Percentiles rank a stretch among this genome's conserved stretches.
Evolutionary conservation across 2,113 vertebrate species (phyloP).

Genomic region (Gadus chalcogrammus): DNA sequence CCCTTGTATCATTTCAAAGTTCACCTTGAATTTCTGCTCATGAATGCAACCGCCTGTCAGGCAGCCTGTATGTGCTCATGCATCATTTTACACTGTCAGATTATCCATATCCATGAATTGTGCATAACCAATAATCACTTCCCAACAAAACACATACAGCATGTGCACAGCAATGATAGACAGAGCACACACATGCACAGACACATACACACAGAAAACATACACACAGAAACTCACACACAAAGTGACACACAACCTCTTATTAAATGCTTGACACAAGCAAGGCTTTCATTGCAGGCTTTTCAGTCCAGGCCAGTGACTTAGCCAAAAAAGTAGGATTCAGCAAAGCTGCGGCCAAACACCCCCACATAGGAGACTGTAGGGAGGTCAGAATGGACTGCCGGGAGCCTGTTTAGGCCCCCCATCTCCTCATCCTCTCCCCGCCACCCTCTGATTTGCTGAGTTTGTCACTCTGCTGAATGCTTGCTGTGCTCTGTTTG

Average conservation of each 20-base stretch:
- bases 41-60: too few relatives aligned
- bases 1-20: too few relatives aligned
- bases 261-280: not conserved
- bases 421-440: not conserved
- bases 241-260: not conserved
- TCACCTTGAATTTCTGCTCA: too few relatives aligned
- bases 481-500: conserved; percentile 1
- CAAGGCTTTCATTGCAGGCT: not conserved
- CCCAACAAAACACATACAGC: not conserved
- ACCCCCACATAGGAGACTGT: conserved; percentile 8
- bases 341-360: conserved; percentile 14
- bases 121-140: not conserved
- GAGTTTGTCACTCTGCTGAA: conserved; percentile 23
- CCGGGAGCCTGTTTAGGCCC: conserved; percentile 19
- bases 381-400: conserved; percentile 35
- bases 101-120: too few relatives aligned
- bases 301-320: conserved; percentile 11
- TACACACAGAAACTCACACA: not conserved
- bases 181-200: not conserved
- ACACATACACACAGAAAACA: not conserved
- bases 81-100: too few relatives aligned
- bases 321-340: conserved; percentile 19
- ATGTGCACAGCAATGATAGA: not conserved
- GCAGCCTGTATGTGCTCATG: too few relatives aligned
- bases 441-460: conserved; percentile 4